A percentile compares a stretch with the other conserved stretches of the same genome.
phyloP scores from a whole-genome alignment of 2,888 invertebrate species.

The Eupithecia dodoneata region DNA sequence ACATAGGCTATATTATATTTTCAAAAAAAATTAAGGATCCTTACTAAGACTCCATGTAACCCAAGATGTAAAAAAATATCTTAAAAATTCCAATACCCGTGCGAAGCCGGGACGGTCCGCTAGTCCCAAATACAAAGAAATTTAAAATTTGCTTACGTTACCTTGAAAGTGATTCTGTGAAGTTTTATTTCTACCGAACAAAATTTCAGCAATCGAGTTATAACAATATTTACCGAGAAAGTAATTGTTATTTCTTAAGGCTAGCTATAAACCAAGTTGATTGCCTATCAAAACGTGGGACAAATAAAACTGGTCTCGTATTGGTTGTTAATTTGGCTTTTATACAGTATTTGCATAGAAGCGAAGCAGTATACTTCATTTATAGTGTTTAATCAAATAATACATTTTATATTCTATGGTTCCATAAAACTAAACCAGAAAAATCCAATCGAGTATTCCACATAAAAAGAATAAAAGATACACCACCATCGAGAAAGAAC shows the following conservation, averaged over 20 bases:
- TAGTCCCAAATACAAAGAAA: neutral
- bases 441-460: no score
- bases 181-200: neutral
- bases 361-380: neutral
- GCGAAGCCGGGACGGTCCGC: no score
- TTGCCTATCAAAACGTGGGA: slow-evolving; percentile 27
- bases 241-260: neutral
- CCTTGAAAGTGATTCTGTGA: neutral
- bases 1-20: no score
- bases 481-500: slow-evolving; percentile 12
- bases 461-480: slow-evolving; percentile 12
- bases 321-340: slow-evolving; percentile 20
- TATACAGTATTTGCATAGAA: slow-evolving; percentile 13
- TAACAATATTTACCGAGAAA: neutral
- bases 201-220: neutral
- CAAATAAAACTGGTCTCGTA: slow-evolving; percentile 21
- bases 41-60: no score
- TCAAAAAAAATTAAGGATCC: no score
- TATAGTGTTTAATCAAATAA: neutral
- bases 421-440: neutral
- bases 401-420: neutral
- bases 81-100: no score
- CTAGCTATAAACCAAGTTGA: slow-evolving; percentile 27
- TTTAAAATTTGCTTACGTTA: neutral
- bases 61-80: no score